phyloP scores from a whole-genome alignment of 2,113 vertebrate genomes.

The Ceyx melanurus region DNA sequence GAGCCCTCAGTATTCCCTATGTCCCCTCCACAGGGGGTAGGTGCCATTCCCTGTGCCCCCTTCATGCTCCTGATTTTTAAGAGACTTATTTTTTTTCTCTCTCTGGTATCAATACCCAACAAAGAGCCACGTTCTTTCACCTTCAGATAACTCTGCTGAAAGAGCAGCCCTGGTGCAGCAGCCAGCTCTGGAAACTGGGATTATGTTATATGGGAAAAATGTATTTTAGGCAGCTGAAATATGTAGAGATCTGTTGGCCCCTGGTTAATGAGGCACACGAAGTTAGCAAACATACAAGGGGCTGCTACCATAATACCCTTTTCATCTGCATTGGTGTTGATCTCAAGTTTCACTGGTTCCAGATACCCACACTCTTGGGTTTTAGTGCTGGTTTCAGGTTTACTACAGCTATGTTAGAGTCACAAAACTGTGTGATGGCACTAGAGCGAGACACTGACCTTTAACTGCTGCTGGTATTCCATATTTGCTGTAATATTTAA shows the following conservation, averaged over 20 bases:
- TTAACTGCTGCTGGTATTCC: not conserved
- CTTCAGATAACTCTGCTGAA: not conserved
- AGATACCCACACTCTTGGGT: not conserved
- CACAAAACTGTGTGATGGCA: not conserved
- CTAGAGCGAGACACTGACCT: slow-evolving; percentile 6
- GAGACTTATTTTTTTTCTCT: not conserved
- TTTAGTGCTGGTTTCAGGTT: slow-evolving; percentile 45
- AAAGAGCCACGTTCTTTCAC: not conserved
- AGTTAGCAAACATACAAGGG: not conserved
- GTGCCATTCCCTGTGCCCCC: not conserved
- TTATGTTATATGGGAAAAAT: not conserved
- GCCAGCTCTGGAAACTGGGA: not conserved
- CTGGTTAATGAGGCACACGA: not conserved
- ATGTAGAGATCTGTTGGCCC: not conserved
- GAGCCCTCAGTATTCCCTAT: not conserved
- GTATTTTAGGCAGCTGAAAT: not conserved
- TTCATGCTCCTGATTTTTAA: not conserved
- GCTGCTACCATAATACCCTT: not conserved
- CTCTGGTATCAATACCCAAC: not conserved
- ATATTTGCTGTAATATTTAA: slow-evolving; percentile 4
- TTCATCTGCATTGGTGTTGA: not conserved
- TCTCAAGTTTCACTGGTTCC: slow-evolving; percentile 47
- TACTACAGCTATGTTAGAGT: not conserved
- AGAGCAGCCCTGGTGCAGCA: not conserved
- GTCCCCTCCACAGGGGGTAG: not conserved